These are phyloP conservation scores for Druon quercuslanigerum DNA, from an alignment of 1,140 invertebrate species.

Conservation along the genomic window DNA sequence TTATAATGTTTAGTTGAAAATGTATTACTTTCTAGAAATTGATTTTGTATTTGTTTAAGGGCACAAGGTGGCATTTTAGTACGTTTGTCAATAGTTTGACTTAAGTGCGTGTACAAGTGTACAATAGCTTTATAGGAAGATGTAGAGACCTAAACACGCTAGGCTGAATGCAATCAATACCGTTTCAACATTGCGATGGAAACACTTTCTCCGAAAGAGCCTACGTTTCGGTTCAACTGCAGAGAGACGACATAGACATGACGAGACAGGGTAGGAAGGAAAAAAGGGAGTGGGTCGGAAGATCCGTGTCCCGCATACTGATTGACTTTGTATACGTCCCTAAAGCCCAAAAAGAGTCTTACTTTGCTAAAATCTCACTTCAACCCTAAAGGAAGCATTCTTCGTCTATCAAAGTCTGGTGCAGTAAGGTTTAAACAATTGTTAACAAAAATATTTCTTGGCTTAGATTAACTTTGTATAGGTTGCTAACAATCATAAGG, in stretches of 20 bases:
- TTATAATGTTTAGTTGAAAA: no score
- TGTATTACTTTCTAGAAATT: no score
- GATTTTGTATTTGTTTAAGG: not conserved
- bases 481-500: no score
- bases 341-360: conserved; percentile 59
- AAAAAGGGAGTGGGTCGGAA: conserved; percentile 55
- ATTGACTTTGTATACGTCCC: conserved; percentile 59
- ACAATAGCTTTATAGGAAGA: conserved; percentile 48
- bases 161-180: conserved; percentile 72
- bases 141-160: conserved; percentile 49
- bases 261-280: conserved; percentile 37
- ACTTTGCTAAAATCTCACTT: conserved; percentile 48
- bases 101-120: conserved; percentile 46
- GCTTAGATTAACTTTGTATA: no score
- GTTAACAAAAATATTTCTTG: no score
- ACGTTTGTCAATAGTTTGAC: not conserved
- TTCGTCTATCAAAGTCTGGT: no score
- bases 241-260: conserved; percentile 30
- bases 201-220: conserved; percentile 72
- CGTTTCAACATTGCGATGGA: conserved; percentile 74
- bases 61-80: not conserved
- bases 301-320: conserved; percentile 75
- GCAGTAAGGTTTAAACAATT: no score
- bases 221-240: conserved; percentile 67
- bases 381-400: conserved; percentile 21